Evolutionary conservation across 2,888 invertebrate genomes (phyloP).

Genomic region (Drosophila longiperda): DNA sequence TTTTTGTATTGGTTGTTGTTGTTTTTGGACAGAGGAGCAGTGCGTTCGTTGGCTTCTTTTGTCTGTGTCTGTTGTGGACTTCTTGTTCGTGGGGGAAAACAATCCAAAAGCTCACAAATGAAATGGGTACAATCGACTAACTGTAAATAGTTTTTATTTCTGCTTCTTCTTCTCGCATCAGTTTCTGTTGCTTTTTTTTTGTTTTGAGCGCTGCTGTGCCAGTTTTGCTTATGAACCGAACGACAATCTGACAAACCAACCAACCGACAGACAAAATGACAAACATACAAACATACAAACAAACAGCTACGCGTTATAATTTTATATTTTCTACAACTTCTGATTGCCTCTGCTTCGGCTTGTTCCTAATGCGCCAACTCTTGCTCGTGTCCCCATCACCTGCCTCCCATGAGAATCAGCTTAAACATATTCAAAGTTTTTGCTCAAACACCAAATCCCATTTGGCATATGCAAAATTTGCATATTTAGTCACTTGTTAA

Average conservation of each 20-base stretch:
- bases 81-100: slow-evolving; percentile 68
- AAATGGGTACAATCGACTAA: slow-evolving; percentile 81
- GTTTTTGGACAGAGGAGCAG: slow-evolving; percentile 61
- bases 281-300: slow-evolving; percentile 2
- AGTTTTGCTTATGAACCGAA: slow-evolving; percentile 53
- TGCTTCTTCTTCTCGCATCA: slow-evolving; percentile 45
- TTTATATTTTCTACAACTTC: slow-evolving; percentile 71
- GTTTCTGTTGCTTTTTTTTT: slow-evolving; percentile 48
- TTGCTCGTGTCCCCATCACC: not conserved
- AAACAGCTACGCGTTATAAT: slow-evolving; percentile 61
- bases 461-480: slow-evolving; percentile 69
- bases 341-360: slow-evolving; percentile 50
- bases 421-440: slow-evolving; percentile 34
- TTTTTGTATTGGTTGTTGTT: not conserved
- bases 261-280: not conserved
- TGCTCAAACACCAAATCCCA: slow-evolving; percentile 54
- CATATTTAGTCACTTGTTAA: slow-evolving; percentile 83
- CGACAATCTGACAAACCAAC: slow-evolving; percentile 2
- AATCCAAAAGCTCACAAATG: slow-evolving; percentile 75
- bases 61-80: slow-evolving; percentile 45
- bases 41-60: slow-evolving; percentile 81
- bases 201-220: slow-evolving; percentile 55
- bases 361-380: slow-evolving; percentile 1
- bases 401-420: not conserved
- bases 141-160: slow-evolving; percentile 72